These are phyloP conservation scores for Idaea aversata DNA, from an alignment of 2,888 invertebrate species.

Conservation along the genomic window DNA sequence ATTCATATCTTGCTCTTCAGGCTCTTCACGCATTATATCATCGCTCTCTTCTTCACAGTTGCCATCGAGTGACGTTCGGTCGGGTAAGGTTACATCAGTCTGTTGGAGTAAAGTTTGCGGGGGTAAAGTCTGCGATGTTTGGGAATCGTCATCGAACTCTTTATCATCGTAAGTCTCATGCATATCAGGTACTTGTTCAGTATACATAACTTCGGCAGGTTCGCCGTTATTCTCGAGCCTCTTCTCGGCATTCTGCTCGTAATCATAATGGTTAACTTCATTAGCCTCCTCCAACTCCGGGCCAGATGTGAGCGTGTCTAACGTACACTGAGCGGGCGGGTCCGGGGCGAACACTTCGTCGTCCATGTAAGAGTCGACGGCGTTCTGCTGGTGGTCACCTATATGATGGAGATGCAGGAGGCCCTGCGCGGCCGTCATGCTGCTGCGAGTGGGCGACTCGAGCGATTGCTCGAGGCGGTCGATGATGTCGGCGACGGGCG, in stretches of 20 bases:
- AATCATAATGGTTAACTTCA: slow-evolving; percentile 52
- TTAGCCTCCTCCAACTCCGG: slow-evolving; percentile 43
- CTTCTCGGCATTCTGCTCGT: slow-evolving; percentile 53
- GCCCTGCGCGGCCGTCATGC: slow-evolving; percentile 69
- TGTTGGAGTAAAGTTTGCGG: slow-evolving; percentile 46
- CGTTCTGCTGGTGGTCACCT: slow-evolving; percentile 49
- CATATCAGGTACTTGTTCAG: slow-evolving; percentile 60
- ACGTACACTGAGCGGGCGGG: slow-evolving; percentile 45
- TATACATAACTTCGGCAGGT: slow-evolving; percentile 46
- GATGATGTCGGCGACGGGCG: slow-evolving; percentile 81
- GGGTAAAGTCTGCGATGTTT: slow-evolving; percentile 37
- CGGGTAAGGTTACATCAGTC: slow-evolving; percentile 42
- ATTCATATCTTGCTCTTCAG: neutral
- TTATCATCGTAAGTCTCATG: slow-evolving; percentile 47
- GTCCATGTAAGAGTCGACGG: slow-evolving; percentile 63
- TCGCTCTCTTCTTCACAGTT: slow-evolving; percentile 14
- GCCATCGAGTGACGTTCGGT: slow-evolving; percentile 32
- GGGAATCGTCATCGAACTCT: slow-evolving; percentile 40
- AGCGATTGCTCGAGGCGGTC: slow-evolving; percentile 83
- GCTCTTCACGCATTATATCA: slow-evolving; percentile 1
- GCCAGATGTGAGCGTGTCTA: slow-evolving; percentile 47
- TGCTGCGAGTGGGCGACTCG: slow-evolving; percentile 67
- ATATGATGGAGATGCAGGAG: slow-evolving; percentile 66
- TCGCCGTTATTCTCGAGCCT: slow-evolving; percentile 50
- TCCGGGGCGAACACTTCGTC: slow-evolving; percentile 53